phyloP scores from a whole-genome alignment of 2,113 vertebrate species.

The Myiagra hebetior region DNA sequence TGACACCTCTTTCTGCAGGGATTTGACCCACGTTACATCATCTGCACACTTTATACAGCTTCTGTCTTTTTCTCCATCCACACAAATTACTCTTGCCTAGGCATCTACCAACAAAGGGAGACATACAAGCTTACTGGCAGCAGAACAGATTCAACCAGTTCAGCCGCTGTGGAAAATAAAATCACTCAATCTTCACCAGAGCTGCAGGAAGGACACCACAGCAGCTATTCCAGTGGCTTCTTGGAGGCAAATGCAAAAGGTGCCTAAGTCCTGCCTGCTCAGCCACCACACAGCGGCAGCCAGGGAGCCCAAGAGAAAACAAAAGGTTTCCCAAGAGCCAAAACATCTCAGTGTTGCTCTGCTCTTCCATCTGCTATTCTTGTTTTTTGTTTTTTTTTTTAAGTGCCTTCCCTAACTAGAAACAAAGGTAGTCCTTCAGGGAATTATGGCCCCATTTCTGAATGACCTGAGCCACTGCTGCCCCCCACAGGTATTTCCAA shows the following conservation, averaged over 20 bases:
- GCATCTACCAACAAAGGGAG: not conserved
- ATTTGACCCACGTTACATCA: conserved; percentile 21
- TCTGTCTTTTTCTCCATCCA: not conserved
- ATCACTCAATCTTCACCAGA: not conserved
- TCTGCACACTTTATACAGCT: not conserved
- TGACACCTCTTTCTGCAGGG: not conserved
- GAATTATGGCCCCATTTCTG: not conserved
- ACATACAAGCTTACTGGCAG: not conserved
- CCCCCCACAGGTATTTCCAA: not conserved
- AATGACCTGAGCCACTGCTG: not conserved
- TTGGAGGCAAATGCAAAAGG: not conserved
- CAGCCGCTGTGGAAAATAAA: not conserved
- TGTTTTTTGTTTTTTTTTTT: not conserved
- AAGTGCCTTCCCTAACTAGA: not conserved
- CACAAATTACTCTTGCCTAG: not conserved
- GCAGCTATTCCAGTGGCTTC: not conserved
- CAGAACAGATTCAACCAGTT: not conserved
- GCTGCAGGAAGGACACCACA: not conserved
- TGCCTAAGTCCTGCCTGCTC: not conserved
- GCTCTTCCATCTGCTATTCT: not conserved
- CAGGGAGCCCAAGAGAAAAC: not conserved
- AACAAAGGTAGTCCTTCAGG: not conserved
- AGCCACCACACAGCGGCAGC: not conserved
- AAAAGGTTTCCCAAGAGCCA: not conserved
- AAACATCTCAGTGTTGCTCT: not conserved